A percentile compares a stretch with the other conserved stretches of the same genome.
phyloP scores from a whole-genome alignment of 2,888 invertebrate genomes.

The Mimachlamys varia region DNA sequence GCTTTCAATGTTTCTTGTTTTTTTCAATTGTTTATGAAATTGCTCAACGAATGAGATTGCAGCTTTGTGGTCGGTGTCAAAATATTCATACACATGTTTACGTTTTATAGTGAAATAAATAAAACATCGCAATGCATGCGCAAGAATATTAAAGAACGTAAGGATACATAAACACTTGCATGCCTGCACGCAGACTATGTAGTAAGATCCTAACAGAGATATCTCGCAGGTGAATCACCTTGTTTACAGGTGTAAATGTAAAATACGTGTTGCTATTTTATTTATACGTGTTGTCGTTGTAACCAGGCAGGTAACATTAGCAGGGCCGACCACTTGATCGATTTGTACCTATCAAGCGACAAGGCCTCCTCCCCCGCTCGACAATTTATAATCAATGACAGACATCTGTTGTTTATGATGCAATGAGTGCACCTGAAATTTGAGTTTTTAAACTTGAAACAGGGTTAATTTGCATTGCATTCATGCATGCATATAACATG shows the following conservation, averaged over 20 bases:
- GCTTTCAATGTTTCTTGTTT: background rate
- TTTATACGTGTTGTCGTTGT: background rate
- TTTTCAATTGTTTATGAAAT: background rate
- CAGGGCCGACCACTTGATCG: background rate
- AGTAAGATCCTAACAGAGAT: background rate
- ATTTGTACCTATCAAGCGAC: background rate
- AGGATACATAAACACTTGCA: background rate
- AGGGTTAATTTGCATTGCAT: background rate
- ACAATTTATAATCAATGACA: background rate
- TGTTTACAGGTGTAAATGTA: constrained; percentile 16
- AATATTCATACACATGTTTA: background rate
- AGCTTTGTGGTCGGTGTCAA: too few relatives aligned
- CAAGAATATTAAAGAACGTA: background rate
- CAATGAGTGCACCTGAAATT: background rate
- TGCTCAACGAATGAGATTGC: background rate
- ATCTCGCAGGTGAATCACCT: background rate
- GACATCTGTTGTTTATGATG: background rate
- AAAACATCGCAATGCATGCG: background rate
- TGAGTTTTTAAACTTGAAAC: background rate
- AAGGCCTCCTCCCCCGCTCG: background rate
- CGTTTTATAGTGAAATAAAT: background rate
- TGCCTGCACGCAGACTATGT: background rate
- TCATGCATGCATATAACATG: too few relatives aligned
- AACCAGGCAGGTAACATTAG: constrained; percentile 1
- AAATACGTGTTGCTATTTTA: background rate